phyloP scores from a whole-genome alignment of 2,888 invertebrate genomes.

The Agrochola circellaris region DNA sequence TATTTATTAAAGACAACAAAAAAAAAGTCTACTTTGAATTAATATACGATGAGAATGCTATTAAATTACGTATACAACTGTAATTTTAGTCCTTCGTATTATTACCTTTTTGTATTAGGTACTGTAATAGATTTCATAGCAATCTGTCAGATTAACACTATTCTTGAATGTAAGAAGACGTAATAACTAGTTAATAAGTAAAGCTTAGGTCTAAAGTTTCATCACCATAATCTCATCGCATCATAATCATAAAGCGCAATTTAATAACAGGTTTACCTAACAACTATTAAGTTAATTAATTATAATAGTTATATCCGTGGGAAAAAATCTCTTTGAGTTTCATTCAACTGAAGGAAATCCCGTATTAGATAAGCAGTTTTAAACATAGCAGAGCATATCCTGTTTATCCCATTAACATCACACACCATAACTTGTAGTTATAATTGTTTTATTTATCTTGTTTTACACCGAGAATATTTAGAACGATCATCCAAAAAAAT shows the following conservation, averaged over 20 bases:
- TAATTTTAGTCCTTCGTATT: background rate
- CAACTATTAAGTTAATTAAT: conserved; percentile 1
- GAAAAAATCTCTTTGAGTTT: conserved; percentile 21
- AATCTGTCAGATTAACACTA: background rate
- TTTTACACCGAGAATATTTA: background rate
- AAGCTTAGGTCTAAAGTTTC: background rate
- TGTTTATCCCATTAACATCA: background rate
- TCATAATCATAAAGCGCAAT: background rate
- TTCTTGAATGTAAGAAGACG: background rate
- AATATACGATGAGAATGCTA: background rate
- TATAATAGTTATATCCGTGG: conserved; percentile 24
- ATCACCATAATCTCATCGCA: background rate
- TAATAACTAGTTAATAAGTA: background rate
- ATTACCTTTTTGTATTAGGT: background rate
- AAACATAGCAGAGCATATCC: conserved; percentile 1
- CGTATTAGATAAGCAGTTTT: conserved; percentile 10
- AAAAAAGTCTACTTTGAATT: background rate
- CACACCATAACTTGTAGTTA: background rate
- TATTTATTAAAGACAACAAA: background rate
- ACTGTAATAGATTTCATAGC: background rate
- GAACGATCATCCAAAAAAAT: background rate
- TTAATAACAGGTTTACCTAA: conserved; percentile 30
- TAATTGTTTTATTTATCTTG: background rate
- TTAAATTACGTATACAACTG: background rate
- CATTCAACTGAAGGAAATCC: conserved; percentile 7